Base-by-base conservation (phyloP, 30 jellyfish, hydroid and myxozoan species). In the Chrysaora quinquecirrha region DNA sequence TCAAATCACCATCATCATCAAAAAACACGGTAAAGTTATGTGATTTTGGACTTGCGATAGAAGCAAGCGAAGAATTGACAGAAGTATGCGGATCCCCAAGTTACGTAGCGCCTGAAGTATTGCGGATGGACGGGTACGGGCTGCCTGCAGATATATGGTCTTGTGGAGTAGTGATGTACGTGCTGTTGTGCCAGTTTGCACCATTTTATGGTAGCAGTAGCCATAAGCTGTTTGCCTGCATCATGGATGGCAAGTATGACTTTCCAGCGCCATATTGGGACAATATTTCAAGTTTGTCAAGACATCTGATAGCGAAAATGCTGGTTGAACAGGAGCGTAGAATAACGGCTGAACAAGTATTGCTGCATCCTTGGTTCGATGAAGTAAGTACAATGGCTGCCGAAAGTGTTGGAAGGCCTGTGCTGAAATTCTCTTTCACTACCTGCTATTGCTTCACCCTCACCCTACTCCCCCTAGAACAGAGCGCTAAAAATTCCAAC, bases 21-120 rank as follows among this genome's bases (percentile, higher is more conserved):
- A 33, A 72, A 19, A 16, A 24, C 18, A 65, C 63, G 10, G 78
- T 83, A 19, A 90, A 90, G 75, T 65, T 90, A 27, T 81, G 97
- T 76, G 97, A 90, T 48, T 90, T 90, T 73, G 97, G 97, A 23
- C 72, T 90, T 6, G 95, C 97, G 6, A 86, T 48, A 10, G 79
- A 76, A 14, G 85, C 86, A 12, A 61, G 78, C 18, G 65, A 85
- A 10, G 9, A 30, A 10, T 20, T 67, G 30, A 83, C 82, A 0
- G 96, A 83, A 47, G 90, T 90, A 10, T 90, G 97, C 43, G 97
- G 97, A 4, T 90, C 97, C 1, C 97, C 97, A 10, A 90, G 97
- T 48, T 82, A 78, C 76, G 97, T 90, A 0, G 97, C 97, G 3
- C 97, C 97, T 0, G 97, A 90, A 52, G 78, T 90, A 0, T 79